Conservation (phyloP, 1,140 invertebrate genomes). For the Andricus grossulariae region DNA sequence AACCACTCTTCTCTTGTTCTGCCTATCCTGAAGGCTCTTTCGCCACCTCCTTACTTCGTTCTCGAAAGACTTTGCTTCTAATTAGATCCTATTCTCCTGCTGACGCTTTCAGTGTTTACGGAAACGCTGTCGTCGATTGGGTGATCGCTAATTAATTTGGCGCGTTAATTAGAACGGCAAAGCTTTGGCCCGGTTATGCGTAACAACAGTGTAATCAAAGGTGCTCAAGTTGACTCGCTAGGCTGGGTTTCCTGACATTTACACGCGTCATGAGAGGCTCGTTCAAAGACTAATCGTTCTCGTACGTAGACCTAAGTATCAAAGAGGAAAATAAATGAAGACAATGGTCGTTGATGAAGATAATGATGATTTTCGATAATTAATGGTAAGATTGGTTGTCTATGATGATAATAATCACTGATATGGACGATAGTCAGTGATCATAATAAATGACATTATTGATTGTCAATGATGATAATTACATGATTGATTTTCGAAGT, state of each 20-base stretch:
- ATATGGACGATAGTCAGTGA: too few relatives aligned
- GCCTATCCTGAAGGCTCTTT: neutral
- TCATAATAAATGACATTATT: too few relatives aligned
- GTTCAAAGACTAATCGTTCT: constrained; percentile 4
- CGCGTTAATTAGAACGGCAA: constrained; percentile 24
- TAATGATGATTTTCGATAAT: too few relatives aligned
- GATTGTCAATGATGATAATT: too few relatives aligned
- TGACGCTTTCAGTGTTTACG: constrained; percentile 23
- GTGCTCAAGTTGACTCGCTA: neutral
- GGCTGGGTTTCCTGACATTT: neutral
- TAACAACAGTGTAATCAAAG: constrained; percentile 16
- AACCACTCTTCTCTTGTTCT: constrained; percentile 14
- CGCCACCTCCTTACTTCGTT: constrained; percentile 17
- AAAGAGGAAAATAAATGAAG: neutral
- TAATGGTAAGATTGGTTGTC: too few relatives aligned
- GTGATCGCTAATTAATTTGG: constrained; percentile 26
- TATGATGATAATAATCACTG: too few relatives aligned
- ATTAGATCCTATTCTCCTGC: constrained; percentile 15
- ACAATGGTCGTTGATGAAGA: too few relatives aligned
- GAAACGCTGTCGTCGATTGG: constrained; percentile 13
- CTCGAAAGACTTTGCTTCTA: constrained; percentile 23
- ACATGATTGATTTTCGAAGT: too few relatives aligned
- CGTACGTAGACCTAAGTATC: neutral
- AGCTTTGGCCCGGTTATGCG: constrained; percentile 1
- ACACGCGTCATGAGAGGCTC: constrained; percentile 1